phyloP scores from a whole-genome alignment of 2,113 vertebrate genomes.

The Amazona guildingii region DNA sequence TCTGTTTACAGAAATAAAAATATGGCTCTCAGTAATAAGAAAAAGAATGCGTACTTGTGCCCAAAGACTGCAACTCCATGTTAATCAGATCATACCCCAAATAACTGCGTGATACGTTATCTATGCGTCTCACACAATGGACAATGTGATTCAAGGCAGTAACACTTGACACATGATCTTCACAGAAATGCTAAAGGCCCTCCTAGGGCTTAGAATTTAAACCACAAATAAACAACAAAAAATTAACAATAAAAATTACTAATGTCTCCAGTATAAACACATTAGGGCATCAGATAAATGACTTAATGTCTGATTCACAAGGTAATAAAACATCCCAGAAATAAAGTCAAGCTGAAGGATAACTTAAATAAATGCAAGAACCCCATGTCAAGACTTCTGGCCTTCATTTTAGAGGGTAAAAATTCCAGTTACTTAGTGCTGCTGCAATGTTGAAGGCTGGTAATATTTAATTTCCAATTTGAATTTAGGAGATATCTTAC shows the following conservation, averaged over 20 bases:
- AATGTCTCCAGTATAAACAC: neutral
- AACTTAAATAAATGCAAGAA: neutral
- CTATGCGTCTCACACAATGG: neutral
- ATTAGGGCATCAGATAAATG: neutral
- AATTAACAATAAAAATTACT: neutral
- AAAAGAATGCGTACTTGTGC: neutral
- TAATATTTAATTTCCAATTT: neutral
- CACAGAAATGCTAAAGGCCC: neutral
- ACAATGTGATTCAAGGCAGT: neutral
- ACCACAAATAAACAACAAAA: neutral
- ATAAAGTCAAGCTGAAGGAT: neutral
- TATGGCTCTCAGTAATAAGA: neutral
- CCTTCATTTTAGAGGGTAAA: neutral
- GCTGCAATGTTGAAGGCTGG: neutral
- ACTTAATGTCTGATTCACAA: neutral
- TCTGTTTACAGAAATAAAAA: neutral
- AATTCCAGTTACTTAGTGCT: neutral
- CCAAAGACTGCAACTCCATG: neutral
- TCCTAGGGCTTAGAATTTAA: neutral
- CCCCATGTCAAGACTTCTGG: neutral
- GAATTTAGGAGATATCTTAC: neutral
- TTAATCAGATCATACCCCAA: neutral
- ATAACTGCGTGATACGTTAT: neutral
- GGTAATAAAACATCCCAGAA: neutral
- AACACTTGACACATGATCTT: slow-evolving; percentile 5